Conservation (phyloP, 1,140 invertebrate species). For the Dreissena rostriformis region DNA sequence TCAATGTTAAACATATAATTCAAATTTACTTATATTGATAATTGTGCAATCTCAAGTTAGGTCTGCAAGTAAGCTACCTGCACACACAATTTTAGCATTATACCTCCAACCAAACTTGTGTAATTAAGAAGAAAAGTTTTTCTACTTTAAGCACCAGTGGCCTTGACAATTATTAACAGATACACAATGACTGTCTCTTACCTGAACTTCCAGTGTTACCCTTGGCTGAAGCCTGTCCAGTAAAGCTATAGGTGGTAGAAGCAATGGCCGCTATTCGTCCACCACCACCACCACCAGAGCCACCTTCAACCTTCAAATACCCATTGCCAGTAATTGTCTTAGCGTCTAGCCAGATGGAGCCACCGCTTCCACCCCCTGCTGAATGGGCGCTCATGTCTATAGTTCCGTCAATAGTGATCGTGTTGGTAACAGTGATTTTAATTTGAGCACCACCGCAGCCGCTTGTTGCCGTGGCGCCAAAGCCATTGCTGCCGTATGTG, state of each 20-base stretch:
- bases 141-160: too few species aligned
- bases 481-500: slow-evolving; percentile 71
- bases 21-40: too few species aligned
- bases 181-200: too few species aligned
- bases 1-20: too few species aligned
- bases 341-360: slow-evolving; percentile 61
- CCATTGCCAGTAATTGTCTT: slow-evolving; percentile 60
- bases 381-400: slow-evolving; percentile 68
- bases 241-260: slow-evolving; percentile 50
- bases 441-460: slow-evolving; percentile 72
- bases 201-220: slow-evolving; percentile 64
- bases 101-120: too few species aligned
- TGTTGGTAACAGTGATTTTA: slow-evolving; percentile 51
- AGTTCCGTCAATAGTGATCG: slow-evolving; percentile 62
- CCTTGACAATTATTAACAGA: too few species aligned
- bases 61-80: too few species aligned
- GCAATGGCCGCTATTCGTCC: slow-evolving; percentile 64
- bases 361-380: slow-evolving; percentile 67
- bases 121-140: too few species aligned
- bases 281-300: slow-evolving; percentile 65
- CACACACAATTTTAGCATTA: too few species aligned
- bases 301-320: slow-evolving; percentile 61
- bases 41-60: too few species aligned
- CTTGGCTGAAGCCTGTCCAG: slow-evolving; percentile 44
- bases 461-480: slow-evolving; percentile 47